Conservation (phyloP, 2,888 invertebrate genomes). For the Cosmia trapezina region DNA sequence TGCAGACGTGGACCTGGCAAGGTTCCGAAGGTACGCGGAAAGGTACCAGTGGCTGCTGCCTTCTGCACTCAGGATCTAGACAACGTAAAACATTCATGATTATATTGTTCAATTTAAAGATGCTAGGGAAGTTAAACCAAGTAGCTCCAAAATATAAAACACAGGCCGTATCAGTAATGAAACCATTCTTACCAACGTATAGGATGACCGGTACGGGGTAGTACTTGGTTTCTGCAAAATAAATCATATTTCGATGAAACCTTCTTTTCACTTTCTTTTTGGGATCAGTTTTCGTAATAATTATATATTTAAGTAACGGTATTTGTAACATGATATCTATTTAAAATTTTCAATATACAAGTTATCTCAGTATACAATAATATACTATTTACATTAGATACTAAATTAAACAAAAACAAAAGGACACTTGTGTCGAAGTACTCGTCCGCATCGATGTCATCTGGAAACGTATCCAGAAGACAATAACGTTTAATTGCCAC, state of each 20-base stretch:
- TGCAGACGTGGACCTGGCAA: slow-evolving; percentile 79
- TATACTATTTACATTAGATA: too few species aligned
- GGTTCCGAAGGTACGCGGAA: slow-evolving; percentile 74
- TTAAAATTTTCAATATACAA: too few species aligned
- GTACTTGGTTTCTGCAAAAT: slow-evolving; percentile 74
- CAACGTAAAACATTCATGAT: background rate
- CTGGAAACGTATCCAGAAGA: too few species aligned
- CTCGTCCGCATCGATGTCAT: too few species aligned
- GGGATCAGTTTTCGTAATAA: background rate
- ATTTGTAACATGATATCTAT: too few species aligned
- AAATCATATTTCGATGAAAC: background rate
- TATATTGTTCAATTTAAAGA: background rate
- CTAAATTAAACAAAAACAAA: too few species aligned
- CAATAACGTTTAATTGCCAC: too few species aligned
- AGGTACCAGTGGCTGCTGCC: slow-evolving; percentile 71
- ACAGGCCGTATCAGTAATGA: background rate
- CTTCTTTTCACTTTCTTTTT: background rate
- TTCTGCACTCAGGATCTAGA: slow-evolving; percentile 79
- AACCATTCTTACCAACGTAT: slow-evolving; percentile 76
- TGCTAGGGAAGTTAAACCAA: background rate
- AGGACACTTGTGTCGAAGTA: too few species aligned
- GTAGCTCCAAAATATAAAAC: background rate
- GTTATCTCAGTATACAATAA: too few species aligned
- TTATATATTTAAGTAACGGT: background rate
- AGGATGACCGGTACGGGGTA: slow-evolving; percentile 78